These are phyloP conservation scores for Chloroclysta siterata DNA, from an alignment of 2,888 invertebrate genomes.

Conservation along the genomic window DNA sequence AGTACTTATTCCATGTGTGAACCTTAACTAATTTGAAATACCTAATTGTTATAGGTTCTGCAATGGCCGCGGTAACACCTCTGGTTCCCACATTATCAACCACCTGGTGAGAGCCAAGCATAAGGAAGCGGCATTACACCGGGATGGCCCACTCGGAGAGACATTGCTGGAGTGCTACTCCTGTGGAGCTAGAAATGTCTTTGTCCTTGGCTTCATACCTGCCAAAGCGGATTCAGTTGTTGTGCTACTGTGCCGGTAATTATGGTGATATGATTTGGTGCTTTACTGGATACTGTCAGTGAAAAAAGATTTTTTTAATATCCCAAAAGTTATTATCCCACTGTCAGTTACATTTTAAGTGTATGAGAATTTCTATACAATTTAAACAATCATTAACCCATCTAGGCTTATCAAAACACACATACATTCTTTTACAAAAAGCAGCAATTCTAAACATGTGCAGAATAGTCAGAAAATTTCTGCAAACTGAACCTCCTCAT, in stretches of 20 bases:
- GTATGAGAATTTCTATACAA: too few relatives aligned
- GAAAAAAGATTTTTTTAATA: too few relatives aligned
- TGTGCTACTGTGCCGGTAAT: conserved; percentile 94
- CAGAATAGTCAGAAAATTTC: too few relatives aligned
- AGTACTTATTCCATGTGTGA: too few relatives aligned
- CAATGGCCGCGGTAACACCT: conserved; percentile 98
- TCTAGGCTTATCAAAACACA: too few relatives aligned
- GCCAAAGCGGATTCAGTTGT: conserved; percentile 99
- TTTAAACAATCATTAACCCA: too few relatives aligned
- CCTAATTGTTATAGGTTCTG: conserved; percentile 88
- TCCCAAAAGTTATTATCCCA: too few relatives aligned
- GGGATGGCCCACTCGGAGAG: conserved; percentile 98
- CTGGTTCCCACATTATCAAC: conserved; percentile 99
- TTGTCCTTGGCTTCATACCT: conserved; percentile 99
- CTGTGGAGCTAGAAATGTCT: conserved; percentile 98
- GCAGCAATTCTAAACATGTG: too few relatives aligned
- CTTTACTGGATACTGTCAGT: too few relatives aligned
- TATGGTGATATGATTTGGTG: conserved; percentile 12
- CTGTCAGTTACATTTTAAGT: too few relatives aligned
- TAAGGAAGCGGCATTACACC: conserved; percentile 98
- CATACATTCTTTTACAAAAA: too few relatives aligned
- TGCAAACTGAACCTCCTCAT: too few relatives aligned
- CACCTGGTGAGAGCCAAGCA: conserved; percentile 99
- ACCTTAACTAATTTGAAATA: not conserved
- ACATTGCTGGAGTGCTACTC: conserved; percentile 99